Evolutionary conservation across 2,113 vertebrate genomes (phyloP).

Genomic region (Platysternon megacephalum): DNA sequence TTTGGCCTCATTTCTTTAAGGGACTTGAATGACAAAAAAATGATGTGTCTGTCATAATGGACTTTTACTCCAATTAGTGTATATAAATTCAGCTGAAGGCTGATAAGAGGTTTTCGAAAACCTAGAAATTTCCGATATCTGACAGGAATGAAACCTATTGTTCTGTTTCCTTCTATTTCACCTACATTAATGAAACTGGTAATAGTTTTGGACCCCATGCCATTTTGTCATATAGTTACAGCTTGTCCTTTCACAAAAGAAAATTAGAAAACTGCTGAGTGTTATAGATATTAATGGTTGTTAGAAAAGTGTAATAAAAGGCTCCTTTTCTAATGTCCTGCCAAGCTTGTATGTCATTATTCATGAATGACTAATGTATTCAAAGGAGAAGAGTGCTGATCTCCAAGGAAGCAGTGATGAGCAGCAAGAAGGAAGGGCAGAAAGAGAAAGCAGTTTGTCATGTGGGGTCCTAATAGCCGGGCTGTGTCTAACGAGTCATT

Average conservation of each 20-base stretch:
- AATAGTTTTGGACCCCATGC: slow-evolving; percentile 59
- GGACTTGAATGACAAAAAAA: neutral
- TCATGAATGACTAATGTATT: slow-evolving; percentile 73
- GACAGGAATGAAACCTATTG: slow-evolving; percentile 23
- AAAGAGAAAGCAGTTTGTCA: slow-evolving; percentile 58
- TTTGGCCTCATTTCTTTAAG: neutral
- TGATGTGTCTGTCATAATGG: neutral
- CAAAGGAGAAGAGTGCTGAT: slow-evolving; percentile 64
- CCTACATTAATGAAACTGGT: slow-evolving; percentile 62
- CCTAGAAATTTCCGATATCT: neutral
- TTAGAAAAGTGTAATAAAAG: slow-evolving; percentile 76
- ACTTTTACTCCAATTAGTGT: slow-evolving; percentile 36
- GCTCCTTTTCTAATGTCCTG: slow-evolving; percentile 58
- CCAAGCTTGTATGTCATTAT: slow-evolving; percentile 79
- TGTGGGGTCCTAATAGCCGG: neutral
- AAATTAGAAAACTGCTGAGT: slow-evolving; percentile 78
- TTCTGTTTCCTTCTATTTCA: slow-evolving; percentile 50
- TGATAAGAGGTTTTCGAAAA: slow-evolving; percentile 26
- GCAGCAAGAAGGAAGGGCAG: slow-evolving; percentile 20
- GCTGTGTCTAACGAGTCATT: neutral
- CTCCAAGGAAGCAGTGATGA: slow-evolving; percentile 47
- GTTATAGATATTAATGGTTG: slow-evolving; percentile 75
- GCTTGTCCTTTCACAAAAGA: slow-evolving; percentile 75
- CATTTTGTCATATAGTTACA: slow-evolving; percentile 64
- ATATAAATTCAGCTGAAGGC: slow-evolving; percentile 36